Percentiles rank a stretch among this genome's conserved stretches.
Conservation (phyloP, 1,140 invertebrate species). For the Drosophila seguyi region DNA sequence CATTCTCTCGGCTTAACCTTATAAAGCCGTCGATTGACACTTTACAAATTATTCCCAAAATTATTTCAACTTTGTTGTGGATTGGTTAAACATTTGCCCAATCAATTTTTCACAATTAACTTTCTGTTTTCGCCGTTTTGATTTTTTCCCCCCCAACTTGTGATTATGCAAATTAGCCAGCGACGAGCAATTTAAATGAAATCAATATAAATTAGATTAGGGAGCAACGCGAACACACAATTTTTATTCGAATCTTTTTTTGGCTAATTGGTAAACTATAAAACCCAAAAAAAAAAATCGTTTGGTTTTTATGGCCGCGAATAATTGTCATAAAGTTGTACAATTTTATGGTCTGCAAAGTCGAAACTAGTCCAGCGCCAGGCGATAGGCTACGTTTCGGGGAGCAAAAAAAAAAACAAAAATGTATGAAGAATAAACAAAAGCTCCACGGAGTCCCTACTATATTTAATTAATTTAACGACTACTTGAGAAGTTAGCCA, state of each 20-base stretch:
- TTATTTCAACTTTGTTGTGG: conserved; percentile 42
- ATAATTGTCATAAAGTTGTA: conserved; percentile 70
- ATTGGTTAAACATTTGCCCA: conserved; percentile 65
- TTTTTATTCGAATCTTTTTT: conserved; percentile 42
- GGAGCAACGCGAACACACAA: conserved; percentile 11
- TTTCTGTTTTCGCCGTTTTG: conserved; percentile 41
- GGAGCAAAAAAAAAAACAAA: neutral
- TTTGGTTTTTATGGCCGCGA: conserved; percentile 66
- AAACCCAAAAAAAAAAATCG: conserved; percentile 56
- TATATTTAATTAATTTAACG: conserved; percentile 85
- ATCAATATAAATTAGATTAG: conserved; percentile 69
- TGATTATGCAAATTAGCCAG: conserved; percentile 54
- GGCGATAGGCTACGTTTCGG: conserved; percentile 50
- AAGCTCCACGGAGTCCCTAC: conserved; percentile 36
- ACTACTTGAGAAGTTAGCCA: conserved; percentile 84
- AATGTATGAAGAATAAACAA: conserved; percentile 67
- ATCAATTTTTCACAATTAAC: conserved; percentile 80
- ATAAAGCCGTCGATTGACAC: conserved; percentile 55
- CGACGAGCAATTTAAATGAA: conserved; percentile 60
- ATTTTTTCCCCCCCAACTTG: too few relatives aligned
- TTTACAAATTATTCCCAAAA: conserved; percentile 67
- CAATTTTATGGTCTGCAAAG: conserved; percentile 36
- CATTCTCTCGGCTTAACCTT: conserved; percentile 65
- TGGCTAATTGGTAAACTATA: conserved; percentile 64
- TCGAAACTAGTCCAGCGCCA: conserved; percentile 43